A percentile compares a stretch with the other conserved stretches of the same genome.
Conservation (phyloP, 2,797 vertebrate genomes). For the Sciurus vulgaris region DNA sequence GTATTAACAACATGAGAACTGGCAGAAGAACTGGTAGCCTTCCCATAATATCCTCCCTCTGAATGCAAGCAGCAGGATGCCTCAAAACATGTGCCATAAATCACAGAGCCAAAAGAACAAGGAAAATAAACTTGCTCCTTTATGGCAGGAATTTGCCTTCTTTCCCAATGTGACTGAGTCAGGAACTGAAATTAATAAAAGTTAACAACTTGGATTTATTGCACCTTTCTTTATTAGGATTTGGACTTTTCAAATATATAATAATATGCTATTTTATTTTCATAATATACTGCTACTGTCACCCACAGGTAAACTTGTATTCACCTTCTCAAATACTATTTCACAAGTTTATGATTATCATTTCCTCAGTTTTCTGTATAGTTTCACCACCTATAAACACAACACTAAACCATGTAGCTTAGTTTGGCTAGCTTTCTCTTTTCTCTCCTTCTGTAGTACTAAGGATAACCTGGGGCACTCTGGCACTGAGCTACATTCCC, state of each 20-base stretch:
- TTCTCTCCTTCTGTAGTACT: no score
- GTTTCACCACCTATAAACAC: no score
- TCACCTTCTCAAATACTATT: not conserved
- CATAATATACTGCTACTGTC: not conserved
- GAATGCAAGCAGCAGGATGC: not conserved
- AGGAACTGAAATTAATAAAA: conserved; percentile 20
- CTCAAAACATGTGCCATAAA: conserved; percentile 42
- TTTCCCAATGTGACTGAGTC: conserved; percentile 55
- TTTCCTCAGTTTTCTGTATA: no score
- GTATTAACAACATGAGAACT: conserved; percentile 32
- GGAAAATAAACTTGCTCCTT: conserved; percentile 9
- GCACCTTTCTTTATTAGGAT: not conserved
- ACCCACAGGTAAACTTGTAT: not conserved
- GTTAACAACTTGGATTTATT: conserved; percentile 24
- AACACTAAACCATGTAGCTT: no score
- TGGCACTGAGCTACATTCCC: no score
- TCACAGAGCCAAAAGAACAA: not conserved
- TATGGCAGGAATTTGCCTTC: conserved; percentile 16
- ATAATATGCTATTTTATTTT: conserved; percentile 10
- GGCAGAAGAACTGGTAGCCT: not conserved
- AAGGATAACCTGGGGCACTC: no score
- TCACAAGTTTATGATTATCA: not conserved
- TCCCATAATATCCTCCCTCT: conserved; percentile 1
- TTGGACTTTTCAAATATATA: conserved; percentile 11
- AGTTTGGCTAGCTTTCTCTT: no score